Evolutionary conservation across 2,888 invertebrate species (phyloP), one percentile per base, ranked within the genome.

Genomic region (Pediacus dermestoides): DNA sequence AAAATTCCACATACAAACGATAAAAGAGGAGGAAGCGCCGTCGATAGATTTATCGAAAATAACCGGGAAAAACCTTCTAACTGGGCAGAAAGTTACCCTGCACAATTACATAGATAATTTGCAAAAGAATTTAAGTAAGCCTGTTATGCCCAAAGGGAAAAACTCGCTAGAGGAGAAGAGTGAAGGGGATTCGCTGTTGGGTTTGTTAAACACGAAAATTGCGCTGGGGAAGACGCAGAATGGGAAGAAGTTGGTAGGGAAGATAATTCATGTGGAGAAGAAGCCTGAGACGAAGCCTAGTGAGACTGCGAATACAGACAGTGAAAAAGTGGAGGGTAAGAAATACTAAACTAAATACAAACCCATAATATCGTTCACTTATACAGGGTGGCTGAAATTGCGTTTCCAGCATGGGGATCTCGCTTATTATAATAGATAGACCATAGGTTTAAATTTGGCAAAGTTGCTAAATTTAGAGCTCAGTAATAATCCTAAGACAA

Each of bases 21-120:
- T n/a, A 10, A 3, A 15, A 13, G 4, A 34, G 2, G 4, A 6
- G 3, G 26, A 13, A 26, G 14, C 23, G 12, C 31, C 30, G 22
- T 22, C 21, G 2, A 3, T 50, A 3, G 52, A 53, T 33, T 30
- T 54, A 9, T 46, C 49, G 7, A 42, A 44, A 28, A 56, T 58
- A 27, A 48, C 48, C 7, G 61, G 61, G 10, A 51, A 44, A 27
- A 57, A 61, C 34, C 35, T 58, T 6, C 38, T 58, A 16, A 60
- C 61, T 2, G 61, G 61, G 6, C 59, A 60, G 42, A 52, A 50
- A 2, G 56, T 61, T 3, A 52, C 55, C 1, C 40, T 60, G 11
- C 47, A 57, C 7, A 52, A 46, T 34, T 57, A 57, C 35, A 44
- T 61, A 44, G 47, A 55, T 28, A 28, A 28, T 28, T 18, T n/a